Evolutionary conservation across 2,888 invertebrate species (phyloP).

Genomic region (Thereva unica): DNA sequence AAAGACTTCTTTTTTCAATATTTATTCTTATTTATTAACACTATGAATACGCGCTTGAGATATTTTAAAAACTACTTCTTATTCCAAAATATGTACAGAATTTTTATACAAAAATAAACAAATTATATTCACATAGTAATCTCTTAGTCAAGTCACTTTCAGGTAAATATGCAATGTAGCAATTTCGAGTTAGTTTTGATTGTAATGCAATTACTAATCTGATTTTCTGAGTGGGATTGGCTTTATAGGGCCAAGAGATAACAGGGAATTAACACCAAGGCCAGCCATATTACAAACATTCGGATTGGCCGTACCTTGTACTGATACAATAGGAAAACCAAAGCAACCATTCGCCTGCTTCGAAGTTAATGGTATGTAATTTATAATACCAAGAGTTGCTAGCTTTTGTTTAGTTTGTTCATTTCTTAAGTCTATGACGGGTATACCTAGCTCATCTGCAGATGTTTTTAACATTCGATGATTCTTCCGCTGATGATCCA

Average conservation of each 20-base stretch:
- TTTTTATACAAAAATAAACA: too few relatives aligned
- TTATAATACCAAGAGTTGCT: conserved; percentile 70
- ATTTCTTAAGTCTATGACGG: conserved; percentile 73
- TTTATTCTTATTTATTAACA: too few relatives aligned
- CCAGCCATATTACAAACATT: conserved; percentile 64
- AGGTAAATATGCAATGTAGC: too few relatives aligned
- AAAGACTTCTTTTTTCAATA: too few relatives aligned
- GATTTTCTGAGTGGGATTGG: conserved; percentile 56
- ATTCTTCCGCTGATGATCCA: conserved; percentile 68
- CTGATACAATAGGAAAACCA: conserved; percentile 72
- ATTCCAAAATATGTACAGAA: too few relatives aligned
- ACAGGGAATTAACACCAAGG: conserved; percentile 70
- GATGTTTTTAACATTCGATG: conserved; percentile 61
- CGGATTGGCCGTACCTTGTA: conserved; percentile 67
- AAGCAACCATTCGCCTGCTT: conserved; percentile 66
- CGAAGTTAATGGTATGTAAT: conserved; percentile 73
- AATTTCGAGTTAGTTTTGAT: too few relatives aligned
- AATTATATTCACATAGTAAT: too few relatives aligned
- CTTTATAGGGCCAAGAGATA: conserved; percentile 74
- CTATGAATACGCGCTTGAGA: too few relatives aligned
- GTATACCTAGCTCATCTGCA: conserved; percentile 69
- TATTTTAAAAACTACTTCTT: too few relatives aligned
- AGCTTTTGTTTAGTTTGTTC: conserved; percentile 68
- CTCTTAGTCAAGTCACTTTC: too few relatives aligned
- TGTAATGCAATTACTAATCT: conserved; percentile 13